Evolutionary conservation across 37 sponge, comb jelly and placozoan species (phyloP), one percentile per base, ranked within the genome.

Genomic region (Dysidea cf. avara): DNA sequence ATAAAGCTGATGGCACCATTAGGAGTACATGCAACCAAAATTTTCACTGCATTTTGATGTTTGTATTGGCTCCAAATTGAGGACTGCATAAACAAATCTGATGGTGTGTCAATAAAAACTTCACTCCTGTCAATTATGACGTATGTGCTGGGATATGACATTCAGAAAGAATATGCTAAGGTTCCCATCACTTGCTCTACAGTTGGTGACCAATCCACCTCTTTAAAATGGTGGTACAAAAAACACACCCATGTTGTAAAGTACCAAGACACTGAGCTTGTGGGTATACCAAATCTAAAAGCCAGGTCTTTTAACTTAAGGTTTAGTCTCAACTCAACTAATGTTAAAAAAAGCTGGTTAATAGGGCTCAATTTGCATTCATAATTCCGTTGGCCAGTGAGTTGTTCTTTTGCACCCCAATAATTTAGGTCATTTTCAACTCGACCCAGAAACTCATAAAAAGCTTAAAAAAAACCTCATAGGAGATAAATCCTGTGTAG

Each of bases 361-460:
- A 79, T 34, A 33, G 71, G 80, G 63, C 49, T 54, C 30, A 81
- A 61, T 43, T 81, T 81, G 20, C 73, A 39, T 22, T 35, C 32
- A 32, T 40, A 53, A 33, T 78, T 56, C 39, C 70, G 57, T 26
- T 21, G 61, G 18, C 32, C 16, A 26, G 61, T 43, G 9, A 5
- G 46, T 22, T 81, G 64, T 53, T n/a, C n/a, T n/a, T 37, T 71
- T 52, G 30, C 28, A 2, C 81, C 81, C 81, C 72, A 81, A 73
- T 81, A 81, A 35, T 80, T 71, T 50, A 70, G 72, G 18, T 81
- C 31, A 25, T 61, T 28, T 33, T 71, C 66, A 62, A 48, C 72
- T 29, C 72, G 81, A 38, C 81, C 81, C 26, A 81, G 49, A 61
- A 81, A 81, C 65, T 81, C 73, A 81, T 35, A 71, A 72, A 81